Base-by-base conservation (phyloP, 1,140 invertebrate genomes). In the Solenopsis invicta region DNA sequence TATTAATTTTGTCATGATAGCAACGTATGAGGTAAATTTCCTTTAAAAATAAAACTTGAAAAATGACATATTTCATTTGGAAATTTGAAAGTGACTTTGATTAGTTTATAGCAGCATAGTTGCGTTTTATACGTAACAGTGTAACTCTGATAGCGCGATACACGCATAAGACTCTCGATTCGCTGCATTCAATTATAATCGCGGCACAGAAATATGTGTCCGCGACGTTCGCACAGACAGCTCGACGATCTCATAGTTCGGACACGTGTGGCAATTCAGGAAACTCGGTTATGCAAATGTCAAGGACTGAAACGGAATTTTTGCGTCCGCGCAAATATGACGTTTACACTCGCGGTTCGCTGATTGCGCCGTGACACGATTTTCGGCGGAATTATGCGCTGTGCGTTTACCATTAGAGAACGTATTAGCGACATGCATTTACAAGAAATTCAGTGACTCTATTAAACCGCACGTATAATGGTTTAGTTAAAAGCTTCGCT, bases 241-340 rank as follows among this genome's bases (percentile, higher is more conserved):
- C 69, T 75, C 80, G 45, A 62, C 69, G 69, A 84, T 84, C 69
- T 61, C 69, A 48, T 50, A 84, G 76, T 86, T 81, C 50, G 75
- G 52, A 78, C 76, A 86, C 85, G 64, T 86, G 75, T 69, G 54
- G 64, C 64, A 45, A 50, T 78, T 71, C 64, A 37, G 85, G 76
- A 86, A 86, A 86, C 76, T 86, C 85, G 76, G 52, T 81, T 86
- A 86, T 86, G 85, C 85, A 86, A 86, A 86, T 86, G 61, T 69
- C 75, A 81, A 86, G 76, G 64, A 86, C 76, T 82, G 52, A 80
- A 81, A 80, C 71, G 64, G 52, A 81, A 86, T 86, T 86, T 78
- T 80, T 86, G 76, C 76, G 41, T 61, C 16, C 34, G 76, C 29
- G 41, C 76, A 80, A 86, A 86, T 80, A 78, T 86, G 64, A 86